Evolutionary conservation across 2,888 invertebrate genomes (phyloP), one percentile per base, ranked within the genome.

Genomic region (Dendrolimus houi): DNA sequence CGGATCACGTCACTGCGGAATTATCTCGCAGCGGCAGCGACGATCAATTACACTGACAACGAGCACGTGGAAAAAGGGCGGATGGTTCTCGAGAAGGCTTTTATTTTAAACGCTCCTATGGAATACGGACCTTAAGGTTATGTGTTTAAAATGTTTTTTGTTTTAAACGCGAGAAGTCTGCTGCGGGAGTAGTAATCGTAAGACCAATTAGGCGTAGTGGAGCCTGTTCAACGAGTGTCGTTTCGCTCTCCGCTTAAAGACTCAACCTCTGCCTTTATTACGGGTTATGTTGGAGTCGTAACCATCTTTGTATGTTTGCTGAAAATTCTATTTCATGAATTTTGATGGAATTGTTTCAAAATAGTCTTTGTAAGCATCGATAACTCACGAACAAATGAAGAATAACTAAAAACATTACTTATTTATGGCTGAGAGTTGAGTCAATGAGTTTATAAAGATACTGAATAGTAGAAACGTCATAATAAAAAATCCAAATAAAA

Each of bases 41-140:
- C 86, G 84, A 89, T 88, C 87, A 87, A 87, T 88, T 87, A 86
- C 83, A 77, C 77, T 81, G 83, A 81, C 85, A 81, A 84, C 79
- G 75, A 79, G 75, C 81, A 77, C 83, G 79, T 80, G 80, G 81
- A 80, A 82, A 78, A 78, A 75, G 74, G 76, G 72, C 74, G 72
- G 75, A 71, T 71, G 69, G 61, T 63, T 68, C 68, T 70, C 68
- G 66, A 72, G 68, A 64, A 76, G 69, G 64, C 72, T 75, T 76
- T 76, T 71, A 68, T 76, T 75, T 70, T 64, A 61, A 64, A 64
- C 61, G 56, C 29, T 64, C 63, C 68, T 66, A 66, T 61, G 64
- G 57, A 76, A 75, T 69, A 67, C 61, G 65, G 64, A 73, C 76
- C 76, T 69, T 77, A 76, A 53, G 58, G 56, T 60, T 58, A 56